These are phyloP conservation scores for Zaprionus taronus DNA, from an alignment of 1,140 invertebrate species.

Conservation along the genomic window DNA sequence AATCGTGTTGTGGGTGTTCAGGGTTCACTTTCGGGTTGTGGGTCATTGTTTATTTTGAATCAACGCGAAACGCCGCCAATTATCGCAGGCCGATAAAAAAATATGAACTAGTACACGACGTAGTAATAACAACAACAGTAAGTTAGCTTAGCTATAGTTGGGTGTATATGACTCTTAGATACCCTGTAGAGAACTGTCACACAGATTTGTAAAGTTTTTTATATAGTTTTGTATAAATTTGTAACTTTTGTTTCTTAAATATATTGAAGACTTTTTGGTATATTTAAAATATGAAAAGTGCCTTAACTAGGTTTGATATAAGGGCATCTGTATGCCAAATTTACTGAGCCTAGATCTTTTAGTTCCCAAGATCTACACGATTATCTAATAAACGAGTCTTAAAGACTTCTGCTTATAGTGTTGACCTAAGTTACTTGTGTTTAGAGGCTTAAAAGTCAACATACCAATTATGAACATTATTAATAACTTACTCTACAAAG, in stretches of 20 bases:
- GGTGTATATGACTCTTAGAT: background rate
- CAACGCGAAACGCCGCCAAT: conserved; percentile 68
- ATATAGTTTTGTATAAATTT: no score
- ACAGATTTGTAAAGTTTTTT: no score
- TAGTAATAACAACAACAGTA: conserved; percentile 26
- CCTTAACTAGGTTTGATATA: background rate
- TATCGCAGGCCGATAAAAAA: conserved; percentile 65
- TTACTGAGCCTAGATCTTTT: background rate
- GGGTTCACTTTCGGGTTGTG: conserved; percentile 22
- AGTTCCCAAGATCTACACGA: background rate
- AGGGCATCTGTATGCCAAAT: background rate
- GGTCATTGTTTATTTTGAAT: conserved; percentile 67
- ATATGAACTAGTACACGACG: conserved; percentile 51
- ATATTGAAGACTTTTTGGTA: background rate
- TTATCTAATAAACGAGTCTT: no score
- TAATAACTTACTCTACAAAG: no score
- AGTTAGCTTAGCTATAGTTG: background rate
- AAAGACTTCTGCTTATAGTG: no score
- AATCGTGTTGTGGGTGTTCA: conserved; percentile 3
- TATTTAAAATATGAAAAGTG: background rate
- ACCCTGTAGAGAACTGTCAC: background rate
- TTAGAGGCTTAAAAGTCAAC: no score
- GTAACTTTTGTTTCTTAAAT: background rate
- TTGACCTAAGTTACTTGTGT: no score
- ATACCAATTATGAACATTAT: no score